phyloP scores from a whole-genome alignment of 2,113 vertebrate genomes.

The Sorex fumeus region DNA sequence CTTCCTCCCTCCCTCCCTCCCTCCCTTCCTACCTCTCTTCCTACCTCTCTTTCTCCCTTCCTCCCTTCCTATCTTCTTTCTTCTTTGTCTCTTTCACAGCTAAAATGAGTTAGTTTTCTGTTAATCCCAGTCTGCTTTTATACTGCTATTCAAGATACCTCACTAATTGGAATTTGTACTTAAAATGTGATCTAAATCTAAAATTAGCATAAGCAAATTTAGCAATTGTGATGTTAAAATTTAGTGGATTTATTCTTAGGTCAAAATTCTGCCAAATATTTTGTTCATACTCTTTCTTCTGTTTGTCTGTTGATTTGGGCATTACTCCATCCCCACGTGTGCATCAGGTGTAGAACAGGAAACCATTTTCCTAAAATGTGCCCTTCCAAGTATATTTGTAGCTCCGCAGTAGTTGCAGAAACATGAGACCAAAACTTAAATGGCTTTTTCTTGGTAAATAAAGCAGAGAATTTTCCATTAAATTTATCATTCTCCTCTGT shows the following conservation, averaged over 20 bases:
- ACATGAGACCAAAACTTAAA: constrained; percentile 31
- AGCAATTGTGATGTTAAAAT: background rate
- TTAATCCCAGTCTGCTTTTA: background rate
- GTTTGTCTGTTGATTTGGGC: background rate
- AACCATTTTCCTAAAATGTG: background rate
- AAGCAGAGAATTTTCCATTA: constrained; percentile 63
- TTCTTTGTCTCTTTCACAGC: too few species aligned
- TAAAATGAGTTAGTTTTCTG: background rate
- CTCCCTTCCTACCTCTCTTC: too few species aligned
- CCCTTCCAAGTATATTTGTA: background rate
- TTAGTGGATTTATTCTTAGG: background rate
- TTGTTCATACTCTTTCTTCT: background rate
- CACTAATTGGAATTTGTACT: constrained; percentile 24
- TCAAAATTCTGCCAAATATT: background rate
- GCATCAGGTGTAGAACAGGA: background rate
- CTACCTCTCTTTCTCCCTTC: too few species aligned
- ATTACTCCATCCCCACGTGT: background rate
- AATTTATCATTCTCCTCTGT: constrained; percentile 1
- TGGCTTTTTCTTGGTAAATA: constrained; percentile 22
- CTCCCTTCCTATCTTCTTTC: too few species aligned
- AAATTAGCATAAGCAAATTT: constrained; percentile 31
- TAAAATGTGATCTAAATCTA: constrained; percentile 22
- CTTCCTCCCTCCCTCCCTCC: too few species aligned
- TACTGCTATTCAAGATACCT: background rate
- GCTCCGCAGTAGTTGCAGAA: background rate